Percentiles rank a stretch among this genome's conserved stretches.
Conservation (phyloP, 2,113 vertebrate species). For the Sinocyclocheilus maitianheensis region DNA sequence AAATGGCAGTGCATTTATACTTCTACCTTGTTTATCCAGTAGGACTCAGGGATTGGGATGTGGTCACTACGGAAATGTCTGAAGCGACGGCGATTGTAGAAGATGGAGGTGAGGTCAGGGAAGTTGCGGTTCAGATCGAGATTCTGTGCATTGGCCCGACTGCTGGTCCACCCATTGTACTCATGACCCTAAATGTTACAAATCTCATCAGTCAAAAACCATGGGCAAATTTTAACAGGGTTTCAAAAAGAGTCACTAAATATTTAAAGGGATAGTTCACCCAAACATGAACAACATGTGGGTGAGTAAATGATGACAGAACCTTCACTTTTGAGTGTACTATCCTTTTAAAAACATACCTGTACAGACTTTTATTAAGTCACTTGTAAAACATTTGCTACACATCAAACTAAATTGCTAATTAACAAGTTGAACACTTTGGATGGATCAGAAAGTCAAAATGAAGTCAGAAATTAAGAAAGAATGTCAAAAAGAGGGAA, state of each 20-base stretch:
- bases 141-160: conserved; percentile 88
- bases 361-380: background rate
- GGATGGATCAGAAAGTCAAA: background rate
- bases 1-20: conserved; percentile 51
- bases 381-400: background rate
- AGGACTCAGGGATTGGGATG: conserved; percentile 89
- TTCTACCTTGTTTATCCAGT: conserved; percentile 92
- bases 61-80: conserved; percentile 81
- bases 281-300: background rate
- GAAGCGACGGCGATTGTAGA: conserved; percentile 82
- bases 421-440: background rate
- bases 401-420: background rate
- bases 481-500: background rate
- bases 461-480: background rate
- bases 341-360: background rate
- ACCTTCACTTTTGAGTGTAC: background rate
- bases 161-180: conserved; percentile 90
- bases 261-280: background rate
- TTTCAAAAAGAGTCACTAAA: background rate
- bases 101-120: conserved; percentile 89
- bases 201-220: conserved; percentile 31
- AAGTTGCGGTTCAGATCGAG: conserved; percentile 97
- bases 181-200: conserved; percentile 82
- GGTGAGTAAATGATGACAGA: background rate
- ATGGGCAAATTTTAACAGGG: background rate